These are phyloP conservation scores for Chlorops oryzae DNA, from an alignment of 1,140 invertebrate genomes.

Conservation along the genomic window DNA sequence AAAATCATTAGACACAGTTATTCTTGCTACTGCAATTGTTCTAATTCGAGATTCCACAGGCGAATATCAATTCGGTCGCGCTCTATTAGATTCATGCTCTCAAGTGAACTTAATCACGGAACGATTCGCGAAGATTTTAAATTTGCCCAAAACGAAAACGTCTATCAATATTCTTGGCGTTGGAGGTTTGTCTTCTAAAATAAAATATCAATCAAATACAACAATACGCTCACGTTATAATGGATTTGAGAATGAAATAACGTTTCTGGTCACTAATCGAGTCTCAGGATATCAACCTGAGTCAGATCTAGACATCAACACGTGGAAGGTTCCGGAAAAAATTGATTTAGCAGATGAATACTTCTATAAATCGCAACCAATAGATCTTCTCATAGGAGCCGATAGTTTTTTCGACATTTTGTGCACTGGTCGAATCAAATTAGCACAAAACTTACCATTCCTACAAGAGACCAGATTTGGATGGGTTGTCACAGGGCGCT, in stretches of 20 bases:
- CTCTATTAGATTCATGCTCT: too few relatives aligned
- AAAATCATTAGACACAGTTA: too few relatives aligned
- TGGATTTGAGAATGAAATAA: background rate
- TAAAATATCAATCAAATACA: background rate
- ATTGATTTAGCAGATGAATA: conserved; percentile 25
- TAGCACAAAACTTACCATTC: conserved; percentile 17
- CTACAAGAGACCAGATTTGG: conserved; percentile 38
- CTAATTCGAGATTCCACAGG: too few relatives aligned
- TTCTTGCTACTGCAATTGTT: too few relatives aligned
- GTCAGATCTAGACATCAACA: conserved; percentile 7
- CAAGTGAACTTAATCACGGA: too few relatives aligned
- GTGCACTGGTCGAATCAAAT: conserved; percentile 21
- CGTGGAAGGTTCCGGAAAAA: conserved; percentile 20
- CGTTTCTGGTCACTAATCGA: conserved; percentile 8
- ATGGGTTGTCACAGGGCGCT: conserved; percentile 25
- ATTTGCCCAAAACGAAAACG: too few relatives aligned
- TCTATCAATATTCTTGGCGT: conserved; percentile 1
- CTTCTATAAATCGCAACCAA: conserved; percentile 22
- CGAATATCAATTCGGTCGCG: too few relatives aligned
- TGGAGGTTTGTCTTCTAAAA: conserved; percentile 1
- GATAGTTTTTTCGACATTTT: conserved; percentile 34
- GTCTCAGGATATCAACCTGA: conserved; percentile 16
- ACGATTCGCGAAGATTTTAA: too few relatives aligned
- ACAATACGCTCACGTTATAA: conserved; percentile 3
- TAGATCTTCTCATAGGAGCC: conserved; percentile 32